Evolutionary conservation across 1,140 invertebrate genomes (phyloP), one percentile per base, ranked within the genome.

Genomic region (Meloidogyne hapla): DNA sequence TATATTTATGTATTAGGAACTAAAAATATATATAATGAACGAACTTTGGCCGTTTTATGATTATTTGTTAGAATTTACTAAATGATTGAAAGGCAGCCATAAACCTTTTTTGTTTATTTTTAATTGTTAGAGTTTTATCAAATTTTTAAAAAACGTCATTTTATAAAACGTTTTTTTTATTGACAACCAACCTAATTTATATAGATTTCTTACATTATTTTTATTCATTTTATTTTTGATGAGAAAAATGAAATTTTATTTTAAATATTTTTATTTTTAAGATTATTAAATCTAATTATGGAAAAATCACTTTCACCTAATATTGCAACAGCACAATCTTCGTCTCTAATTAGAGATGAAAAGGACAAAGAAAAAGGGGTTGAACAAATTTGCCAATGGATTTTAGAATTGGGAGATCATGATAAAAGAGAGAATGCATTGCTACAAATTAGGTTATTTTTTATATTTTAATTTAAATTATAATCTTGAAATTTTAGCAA

Each of bases 341-440:
- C 69, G 38, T 70, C 69, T 56, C 48, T 56, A 25, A 70, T 63
- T 21, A 73, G 64, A 15, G 71, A 73, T 18, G 71, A 73, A n/a
- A 64, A 28, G 12, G 64, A 64, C 23, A 73, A 73, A 33, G 71
- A 73, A 65, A 73, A 73, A 38, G 71, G 64, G 13, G 23, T 64
- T 1, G 71, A 73, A 73, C 71, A 73, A 73, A 73, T 73, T 63
- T 73, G 71, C 21, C 71, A 73, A 25, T 73, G 94, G 94, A 98
- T 99, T 81, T 91, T 93, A 77, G 96, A 99, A 85, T 87, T 99
- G n/a, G 93, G 93, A 8, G 94, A 93, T 89, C 93, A 94, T 15
- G 93, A 95, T 76, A 98, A 94, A 0, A 90, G 95, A 48, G 96
- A 99, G 90, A 95, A 94, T 90, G 95, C 96, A 40, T 89, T 99